A percentile compares a stretch with the other conserved stretches of the same genome.
Conservation (phyloP, 92 coral and sea anemone genomes). For the Desmophyllum pertusum region DNA sequence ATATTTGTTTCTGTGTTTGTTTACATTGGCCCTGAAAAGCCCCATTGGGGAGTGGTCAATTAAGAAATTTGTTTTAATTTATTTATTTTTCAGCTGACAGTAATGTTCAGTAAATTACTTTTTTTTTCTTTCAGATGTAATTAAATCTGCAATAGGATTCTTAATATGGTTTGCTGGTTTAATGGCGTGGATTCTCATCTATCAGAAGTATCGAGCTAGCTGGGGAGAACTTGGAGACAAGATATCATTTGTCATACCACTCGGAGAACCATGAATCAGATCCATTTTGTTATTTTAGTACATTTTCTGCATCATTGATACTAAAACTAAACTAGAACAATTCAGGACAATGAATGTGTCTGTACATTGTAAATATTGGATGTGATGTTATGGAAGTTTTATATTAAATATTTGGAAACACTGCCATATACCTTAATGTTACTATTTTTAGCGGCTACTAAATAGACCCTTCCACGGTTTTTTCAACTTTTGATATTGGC, state of each 20-base stretch:
- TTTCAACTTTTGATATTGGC: too few species aligned
- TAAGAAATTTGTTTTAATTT: too few species aligned
- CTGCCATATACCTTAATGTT: too few species aligned
- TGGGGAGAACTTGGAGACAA: slow-evolving; percentile 94
- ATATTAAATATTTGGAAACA: background rate
- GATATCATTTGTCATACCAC: slow-evolving; percentile 93
- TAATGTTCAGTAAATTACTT: too few species aligned
- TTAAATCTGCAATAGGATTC: slow-evolving; percentile 83
- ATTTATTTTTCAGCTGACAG: too few species aligned
- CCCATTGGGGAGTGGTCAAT: too few species aligned
- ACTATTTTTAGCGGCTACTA: too few species aligned
- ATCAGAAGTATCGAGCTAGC: slow-evolving; percentile 88
- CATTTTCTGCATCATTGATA: background rate
- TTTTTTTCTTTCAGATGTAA: slow-evolving; percentile 72
- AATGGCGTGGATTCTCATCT: slow-evolving; percentile 81
- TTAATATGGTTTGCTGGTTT: slow-evolving; percentile 91
- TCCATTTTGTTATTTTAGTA: background rate
- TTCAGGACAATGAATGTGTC: too few species aligned
- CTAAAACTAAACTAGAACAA: background rate
- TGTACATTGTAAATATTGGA: background rate
- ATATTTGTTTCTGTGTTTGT: too few species aligned
- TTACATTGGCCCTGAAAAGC: too few species aligned
- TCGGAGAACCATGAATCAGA: slow-evolving; percentile 74
- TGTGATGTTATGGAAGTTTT: background rate
- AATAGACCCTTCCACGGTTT: too few species aligned